Evolutionary conservation across 2,797 vertebrate species (phyloP).

Genomic region (Channa striata): DNA sequence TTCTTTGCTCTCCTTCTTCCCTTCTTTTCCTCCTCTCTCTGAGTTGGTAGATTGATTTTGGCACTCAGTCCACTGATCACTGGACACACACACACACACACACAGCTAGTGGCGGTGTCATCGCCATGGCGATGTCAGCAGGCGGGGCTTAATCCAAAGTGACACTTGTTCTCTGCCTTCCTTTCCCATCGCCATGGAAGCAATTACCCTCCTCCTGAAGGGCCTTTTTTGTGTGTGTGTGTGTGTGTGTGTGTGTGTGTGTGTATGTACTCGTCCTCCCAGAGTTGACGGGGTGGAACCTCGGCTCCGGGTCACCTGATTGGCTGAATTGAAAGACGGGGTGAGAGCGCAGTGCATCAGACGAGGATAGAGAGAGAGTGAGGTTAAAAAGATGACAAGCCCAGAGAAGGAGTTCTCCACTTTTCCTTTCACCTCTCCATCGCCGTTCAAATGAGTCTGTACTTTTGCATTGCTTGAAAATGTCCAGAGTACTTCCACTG

Average conservation of each 20-base stretch:
- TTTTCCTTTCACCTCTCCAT: not conserved
- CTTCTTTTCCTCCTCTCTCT: not conserved
- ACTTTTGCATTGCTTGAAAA: no score
- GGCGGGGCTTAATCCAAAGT: constrained; percentile 98
- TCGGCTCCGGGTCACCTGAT: constrained; percentile 68
- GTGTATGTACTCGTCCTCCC: constrained; percentile 63
- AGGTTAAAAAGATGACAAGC: not conserved
- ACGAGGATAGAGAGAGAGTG: constrained; percentile 4
- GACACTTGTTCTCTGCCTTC: constrained; percentile 98
- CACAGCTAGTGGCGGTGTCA: constrained; percentile 89
- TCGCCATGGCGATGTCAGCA: constrained; percentile 92
- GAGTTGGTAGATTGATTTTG: constrained; percentile 91
- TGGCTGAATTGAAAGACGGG: constrained; percentile 61
- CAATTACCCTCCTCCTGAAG: constrained; percentile 97
- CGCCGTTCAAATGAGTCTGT: no score
- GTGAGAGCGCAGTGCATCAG: constrained; percentile 8
- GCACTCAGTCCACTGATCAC: constrained; percentile 90
- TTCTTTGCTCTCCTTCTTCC: not conserved
- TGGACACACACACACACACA: constrained; percentile 54
- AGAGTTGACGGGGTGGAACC: constrained; percentile 73
- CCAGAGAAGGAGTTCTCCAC: not conserved
- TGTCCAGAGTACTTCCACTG: no score
- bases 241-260: constrained; percentile 65
- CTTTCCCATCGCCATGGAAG: constrained; percentile 96
- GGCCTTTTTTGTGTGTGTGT: constrained; percentile 87